A percentile compares a stretch with the other conserved stretches of the same genome.
phyloP scores from a whole-genome alignment of 2,113 vertebrate genomes.

The Aegotheles bennettii region DNA sequence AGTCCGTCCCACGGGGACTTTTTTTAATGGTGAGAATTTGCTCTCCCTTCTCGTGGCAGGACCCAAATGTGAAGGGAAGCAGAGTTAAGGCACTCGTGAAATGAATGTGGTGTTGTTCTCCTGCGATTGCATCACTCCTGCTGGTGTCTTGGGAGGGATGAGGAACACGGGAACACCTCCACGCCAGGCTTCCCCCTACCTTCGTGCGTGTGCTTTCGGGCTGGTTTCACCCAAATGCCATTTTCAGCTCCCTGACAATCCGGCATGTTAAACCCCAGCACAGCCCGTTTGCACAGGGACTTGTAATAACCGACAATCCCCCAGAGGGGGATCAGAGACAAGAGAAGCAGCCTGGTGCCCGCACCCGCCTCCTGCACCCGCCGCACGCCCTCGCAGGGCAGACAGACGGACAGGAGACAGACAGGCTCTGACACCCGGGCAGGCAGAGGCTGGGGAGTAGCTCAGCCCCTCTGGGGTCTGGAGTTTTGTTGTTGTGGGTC shows the following conservation, averaged over 20 bases:
- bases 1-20: neutral
- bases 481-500: neutral
- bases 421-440: neutral
- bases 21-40: neutral
- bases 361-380: neutral
- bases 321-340: neutral
- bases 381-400: neutral
- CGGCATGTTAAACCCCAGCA: neutral
- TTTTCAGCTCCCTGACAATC: neutral
- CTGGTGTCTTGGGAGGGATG: neutral
- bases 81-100: neutral
- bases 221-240: neutral
- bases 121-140: neutral
- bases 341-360: neutral
- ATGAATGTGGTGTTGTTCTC: neutral
- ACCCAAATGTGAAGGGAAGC: neutral
- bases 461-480: neutral
- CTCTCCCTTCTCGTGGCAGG: neutral
- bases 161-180: neutral
- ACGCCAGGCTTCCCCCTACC: neutral
- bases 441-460: neutral
- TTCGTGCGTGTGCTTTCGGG: neutral
- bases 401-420: neutral
- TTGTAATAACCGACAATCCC: neutral
- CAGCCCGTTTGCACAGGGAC: neutral